Evolutionary conservation across 2,888 invertebrate species (phyloP).

Genomic region (Artemia sp.): DNA sequence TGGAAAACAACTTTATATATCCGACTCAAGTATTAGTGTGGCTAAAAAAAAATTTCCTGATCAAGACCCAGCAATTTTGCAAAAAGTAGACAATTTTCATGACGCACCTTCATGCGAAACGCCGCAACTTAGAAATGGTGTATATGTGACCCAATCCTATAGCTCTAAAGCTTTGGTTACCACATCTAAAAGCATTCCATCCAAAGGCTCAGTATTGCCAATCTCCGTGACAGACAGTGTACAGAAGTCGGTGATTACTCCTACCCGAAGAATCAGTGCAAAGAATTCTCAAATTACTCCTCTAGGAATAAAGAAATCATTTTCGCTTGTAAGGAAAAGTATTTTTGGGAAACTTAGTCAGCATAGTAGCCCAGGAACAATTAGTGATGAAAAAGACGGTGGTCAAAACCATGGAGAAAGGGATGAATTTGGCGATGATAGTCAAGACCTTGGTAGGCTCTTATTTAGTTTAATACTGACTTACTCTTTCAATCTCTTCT

Average conservation of each 20-base stretch:
- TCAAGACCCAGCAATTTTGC: too few species aligned
- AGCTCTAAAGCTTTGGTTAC: too few species aligned
- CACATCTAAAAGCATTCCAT: too few species aligned
- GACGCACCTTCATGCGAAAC: too few species aligned
- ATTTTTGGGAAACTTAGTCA: background rate
- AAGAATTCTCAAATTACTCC: background rate
- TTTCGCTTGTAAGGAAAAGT: background rate
- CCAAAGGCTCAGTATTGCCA: too few species aligned
- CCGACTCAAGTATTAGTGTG: background rate
- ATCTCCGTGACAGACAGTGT: too few species aligned
- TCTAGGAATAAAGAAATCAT: background rate
- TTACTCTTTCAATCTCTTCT: too few species aligned
- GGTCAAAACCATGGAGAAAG: background rate
- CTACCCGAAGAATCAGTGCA: background rate
- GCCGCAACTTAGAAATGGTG: too few species aligned
- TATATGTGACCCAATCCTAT: too few species aligned
- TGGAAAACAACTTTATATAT: background rate
- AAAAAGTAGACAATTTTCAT: too few species aligned
- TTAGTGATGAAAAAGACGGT: background rate
- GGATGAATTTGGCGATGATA: slow-evolving; percentile 8
- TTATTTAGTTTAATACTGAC: background rate
- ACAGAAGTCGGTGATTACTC: background rate
- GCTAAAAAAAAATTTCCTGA: too few species aligned
- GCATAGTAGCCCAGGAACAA: background rate
- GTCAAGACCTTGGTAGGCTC: slow-evolving; percentile 8